Percentiles rank a stretch among this genome's conserved stretches.
These are phyloP conservation scores for Ellobium chinense DNA, from an alignment of 2,888 invertebrate species.

Conservation along the genomic window DNA sequence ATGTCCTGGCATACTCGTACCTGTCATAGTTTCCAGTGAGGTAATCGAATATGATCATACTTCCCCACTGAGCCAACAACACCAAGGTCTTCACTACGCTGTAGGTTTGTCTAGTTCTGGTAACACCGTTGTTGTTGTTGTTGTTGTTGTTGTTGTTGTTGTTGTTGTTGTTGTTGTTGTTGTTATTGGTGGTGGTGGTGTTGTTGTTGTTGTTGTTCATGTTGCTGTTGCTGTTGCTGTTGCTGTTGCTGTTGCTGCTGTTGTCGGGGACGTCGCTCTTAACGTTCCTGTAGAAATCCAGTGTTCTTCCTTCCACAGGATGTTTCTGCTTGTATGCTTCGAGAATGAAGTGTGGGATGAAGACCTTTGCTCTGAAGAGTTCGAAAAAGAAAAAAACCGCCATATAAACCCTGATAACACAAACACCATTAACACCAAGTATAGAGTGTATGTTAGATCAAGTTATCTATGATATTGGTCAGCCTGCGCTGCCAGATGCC, in stretches of 20 bases:
- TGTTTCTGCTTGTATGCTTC: neutral
- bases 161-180: neutral
- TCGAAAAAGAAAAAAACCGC: too few relatives aligned
- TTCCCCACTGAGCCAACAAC: constrained; percentile 78
- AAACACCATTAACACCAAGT: too few relatives aligned
- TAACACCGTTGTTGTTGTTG: neutral
- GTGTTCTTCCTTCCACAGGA: neutral
- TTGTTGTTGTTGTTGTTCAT: neutral
- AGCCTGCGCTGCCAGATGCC: too few relatives aligned
- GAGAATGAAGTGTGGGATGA: constrained; percentile 12
- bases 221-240: neutral
- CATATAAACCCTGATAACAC: too few relatives aligned
- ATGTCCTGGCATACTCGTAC: constrained; percentile 58
- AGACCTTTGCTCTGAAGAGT: constrained; percentile 6
- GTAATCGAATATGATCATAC: constrained; percentile 78
- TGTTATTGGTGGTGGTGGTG: neutral
- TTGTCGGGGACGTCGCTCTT: too few relatives aligned
- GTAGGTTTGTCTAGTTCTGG: too few relatives aligned
- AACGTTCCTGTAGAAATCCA: neutral
- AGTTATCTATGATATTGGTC: too few relatives aligned
- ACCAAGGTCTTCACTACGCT: constrained; percentile 54
- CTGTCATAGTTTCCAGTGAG: constrained; percentile 79
- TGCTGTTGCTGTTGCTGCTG: too few relatives aligned
- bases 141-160: constrained; percentile 27
- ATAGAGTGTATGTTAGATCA: too few relatives aligned